These are phyloP conservation scores for Amblyopsis rosae DNA, from an alignment of 2,113 vertebrate species.

Conservation along the genomic window DNA sequence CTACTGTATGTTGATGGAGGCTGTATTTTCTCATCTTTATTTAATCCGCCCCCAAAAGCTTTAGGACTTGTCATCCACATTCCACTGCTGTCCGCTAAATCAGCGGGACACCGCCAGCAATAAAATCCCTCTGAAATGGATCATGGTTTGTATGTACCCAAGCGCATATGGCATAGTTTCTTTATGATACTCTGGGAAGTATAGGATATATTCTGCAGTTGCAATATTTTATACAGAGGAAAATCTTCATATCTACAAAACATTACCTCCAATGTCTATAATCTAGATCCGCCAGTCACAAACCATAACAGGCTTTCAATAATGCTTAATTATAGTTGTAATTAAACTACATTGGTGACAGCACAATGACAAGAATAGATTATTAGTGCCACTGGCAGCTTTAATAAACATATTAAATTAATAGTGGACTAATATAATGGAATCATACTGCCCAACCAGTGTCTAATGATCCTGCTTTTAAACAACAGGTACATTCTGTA, in stretches of 20 bases:
- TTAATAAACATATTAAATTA: constrained; percentile 22
- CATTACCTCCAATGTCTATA: constrained; percentile 27
- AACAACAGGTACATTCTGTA: not conserved
- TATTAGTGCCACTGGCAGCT: constrained; percentile 48
- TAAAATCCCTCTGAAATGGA: constrained; percentile 53
- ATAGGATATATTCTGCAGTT: constrained; percentile 26
- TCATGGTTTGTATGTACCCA: constrained; percentile 50
- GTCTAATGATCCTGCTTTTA: constrained; percentile 49
- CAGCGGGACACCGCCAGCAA: constrained; percentile 59
- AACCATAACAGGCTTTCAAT: constrained; percentile 38
- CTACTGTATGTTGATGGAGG: constrained; percentile 1
- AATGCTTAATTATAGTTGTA: constrained; percentile 17
- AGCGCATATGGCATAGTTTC: constrained; percentile 17
- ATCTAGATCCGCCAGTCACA: constrained; percentile 27
- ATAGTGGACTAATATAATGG: constrained; percentile 15
- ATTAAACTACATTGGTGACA: constrained; percentile 54
- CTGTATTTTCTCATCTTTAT: constrained; percentile 69
- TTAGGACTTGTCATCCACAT: constrained; percentile 61
- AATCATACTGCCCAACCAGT: constrained; percentile 31
- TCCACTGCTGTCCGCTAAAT: constrained; percentile 69
- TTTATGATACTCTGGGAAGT: constrained; percentile 37
- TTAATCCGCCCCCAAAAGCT: constrained; percentile 60
- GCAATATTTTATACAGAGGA: constrained; percentile 28
- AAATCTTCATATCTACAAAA: not conserved
- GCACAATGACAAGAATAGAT: constrained; percentile 29